A percentile compares a stretch with the other conserved stretches of the same genome.
Evolutionary conservation across 2,888 invertebrate species (phyloP).

Genomic region (Drosophila fungiperda): DNA sequence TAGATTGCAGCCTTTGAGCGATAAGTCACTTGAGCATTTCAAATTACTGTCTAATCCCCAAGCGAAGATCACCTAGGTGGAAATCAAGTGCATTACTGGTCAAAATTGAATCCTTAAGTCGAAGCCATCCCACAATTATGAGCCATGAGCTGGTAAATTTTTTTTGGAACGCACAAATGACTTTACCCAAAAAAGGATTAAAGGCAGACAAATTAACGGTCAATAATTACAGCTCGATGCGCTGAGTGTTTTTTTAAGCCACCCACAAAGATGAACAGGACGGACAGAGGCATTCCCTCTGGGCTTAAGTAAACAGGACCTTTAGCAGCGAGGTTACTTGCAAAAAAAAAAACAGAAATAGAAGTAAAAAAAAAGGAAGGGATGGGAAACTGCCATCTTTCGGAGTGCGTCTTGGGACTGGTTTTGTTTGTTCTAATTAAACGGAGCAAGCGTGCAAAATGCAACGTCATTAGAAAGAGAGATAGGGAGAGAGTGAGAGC

Average conservation of each 20-base stretch:
- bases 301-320: slow-evolving; percentile 54
- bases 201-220: slow-evolving; percentile 62
- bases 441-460: slow-evolving; percentile 64
- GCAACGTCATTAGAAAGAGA: slow-evolving; percentile 57
- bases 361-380: slow-evolving; percentile 8
- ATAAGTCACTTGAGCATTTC: slow-evolving; percentile 37
- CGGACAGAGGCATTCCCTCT: slow-evolving; percentile 19
- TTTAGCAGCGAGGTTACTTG: slow-evolving; percentile 57
- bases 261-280: slow-evolving; percentile 62
- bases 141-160: slow-evolving; percentile 54
- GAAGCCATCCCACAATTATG: slow-evolving; percentile 49
- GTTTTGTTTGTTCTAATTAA: slow-evolving; percentile 72
- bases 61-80: slow-evolving; percentile 36
- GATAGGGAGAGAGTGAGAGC: neutral
- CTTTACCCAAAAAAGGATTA: slow-evolving; percentile 70
- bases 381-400: slow-evolving; percentile 6
- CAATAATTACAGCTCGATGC: slow-evolving; percentile 49
- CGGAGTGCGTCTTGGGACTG: slow-evolving; percentile 40
- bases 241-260: slow-evolving; percentile 69
- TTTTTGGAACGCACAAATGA: slow-evolving; percentile 60
- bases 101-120: slow-evolving; percentile 63
- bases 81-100: slow-evolving; percentile 71
- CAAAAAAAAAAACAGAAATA: slow-evolving; percentile 37
- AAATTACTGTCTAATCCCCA: slow-evolving; percentile 51
- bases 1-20: slow-evolving; percentile 1